Evolutionary conservation across 2,888 invertebrate species (phyloP), one percentile per base, ranked within the genome.

Genomic region (Temnothorax ravouxi): DNA sequence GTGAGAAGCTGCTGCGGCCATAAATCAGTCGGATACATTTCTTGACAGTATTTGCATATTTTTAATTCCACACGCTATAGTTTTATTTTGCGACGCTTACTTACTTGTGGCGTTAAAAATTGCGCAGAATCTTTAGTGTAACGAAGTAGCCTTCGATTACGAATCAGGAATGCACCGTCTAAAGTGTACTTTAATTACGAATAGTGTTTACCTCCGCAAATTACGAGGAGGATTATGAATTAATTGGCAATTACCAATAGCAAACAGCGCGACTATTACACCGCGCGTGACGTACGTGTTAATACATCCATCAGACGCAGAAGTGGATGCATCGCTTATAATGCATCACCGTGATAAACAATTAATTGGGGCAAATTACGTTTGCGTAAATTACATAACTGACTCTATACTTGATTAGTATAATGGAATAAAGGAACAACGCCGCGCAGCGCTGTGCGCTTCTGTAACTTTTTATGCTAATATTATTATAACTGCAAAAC

Each of bases 201-300:
- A 15, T n/a, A 47, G 13, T 67, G 79, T 79, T 61, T 79, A 72
- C 47, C 13, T 50, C 59, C n/a, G 71, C 21, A 59, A 59, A 71
- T 79, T 71, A 71, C 59, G 34, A 18, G 18, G 6, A 44, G 79
- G 79, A 79, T 79, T 79, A 79, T 61, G 59, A 47, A 79, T 79
- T 79, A 79, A 79, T 79, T 79, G 79, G 72, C 79, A 79, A 79
- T 79, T 72, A 79, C 38, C 38, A 34, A 79, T 72, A 38, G 72
- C 72, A 79, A 79, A 71, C 72, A 79, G 59, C 2, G 66, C 72
- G 64, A 47, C 56, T 71, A 71, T 72, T 72, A 61, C 47, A 0
- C 8, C n/a, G 34, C 34, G 18, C 44, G n/a, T 44, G 71, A 59
- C 13, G 56, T 69, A 34, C 71, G 34, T 38, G 56, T 71, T 56